These are phyloP conservation scores for Lacanobia wlatinum DNA, from an alignment of 2,888 invertebrate genomes.

Conservation along the genomic window DNA sequence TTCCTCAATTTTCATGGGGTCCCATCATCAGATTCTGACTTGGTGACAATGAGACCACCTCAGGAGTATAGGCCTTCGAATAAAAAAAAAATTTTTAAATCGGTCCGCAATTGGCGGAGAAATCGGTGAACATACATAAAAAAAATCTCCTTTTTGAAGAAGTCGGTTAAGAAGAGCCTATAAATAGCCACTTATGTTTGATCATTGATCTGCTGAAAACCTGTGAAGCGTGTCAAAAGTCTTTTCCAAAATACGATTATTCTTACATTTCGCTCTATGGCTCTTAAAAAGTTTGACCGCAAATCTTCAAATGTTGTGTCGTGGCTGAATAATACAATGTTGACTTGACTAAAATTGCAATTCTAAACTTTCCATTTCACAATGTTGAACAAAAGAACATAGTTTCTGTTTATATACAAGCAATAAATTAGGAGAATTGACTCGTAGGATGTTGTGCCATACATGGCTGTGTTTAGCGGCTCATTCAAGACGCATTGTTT, in stretches of 20 bases:
- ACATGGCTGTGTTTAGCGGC: slow-evolving; percentile 76
- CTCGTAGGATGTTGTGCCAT: slow-evolving; percentile 77
- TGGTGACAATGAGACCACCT: too few relatives aligned
- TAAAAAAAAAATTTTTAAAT: too few relatives aligned
- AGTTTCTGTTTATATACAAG: slow-evolving; percentile 60
- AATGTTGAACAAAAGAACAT: slow-evolving; percentile 60
- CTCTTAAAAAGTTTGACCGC: background rate
- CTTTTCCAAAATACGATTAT: background rate
- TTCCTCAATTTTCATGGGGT: too few relatives aligned
- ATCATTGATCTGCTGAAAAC: background rate
- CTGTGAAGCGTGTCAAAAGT: background rate
- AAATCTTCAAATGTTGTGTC: slow-evolving; percentile 5
- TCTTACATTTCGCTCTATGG: background rate
- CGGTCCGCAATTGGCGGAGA: too few relatives aligned
- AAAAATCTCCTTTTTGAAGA: too few relatives aligned
- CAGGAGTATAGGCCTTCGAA: too few relatives aligned
- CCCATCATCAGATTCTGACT: too few relatives aligned
- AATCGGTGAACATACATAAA: too few relatives aligned
- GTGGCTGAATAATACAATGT: slow-evolving; percentile 31
- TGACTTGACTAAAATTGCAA: slow-evolving; percentile 42
- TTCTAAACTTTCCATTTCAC: slow-evolving; percentile 60
- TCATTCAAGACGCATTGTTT: slow-evolving; percentile 82
- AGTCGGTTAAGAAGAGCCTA: too few relatives aligned
- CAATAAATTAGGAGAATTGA: slow-evolving; percentile 74
- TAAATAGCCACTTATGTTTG: background rate